phyloP scores from a whole-genome alignment of 2,888 invertebrate genomes.

The Amiota communis region DNA sequence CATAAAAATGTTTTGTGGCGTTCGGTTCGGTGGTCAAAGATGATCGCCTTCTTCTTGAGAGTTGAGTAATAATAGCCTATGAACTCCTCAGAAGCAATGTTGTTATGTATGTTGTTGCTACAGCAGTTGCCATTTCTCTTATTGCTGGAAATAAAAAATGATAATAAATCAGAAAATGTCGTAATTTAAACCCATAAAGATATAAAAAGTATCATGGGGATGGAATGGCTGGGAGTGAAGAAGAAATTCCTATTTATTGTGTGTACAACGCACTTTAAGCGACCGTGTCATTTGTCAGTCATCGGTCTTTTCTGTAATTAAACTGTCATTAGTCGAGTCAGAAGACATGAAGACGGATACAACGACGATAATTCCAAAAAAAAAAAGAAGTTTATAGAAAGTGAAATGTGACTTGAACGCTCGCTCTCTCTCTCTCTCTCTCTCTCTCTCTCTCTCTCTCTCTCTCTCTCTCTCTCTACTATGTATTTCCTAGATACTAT shows the following conservation, averaged over 20 bases:
- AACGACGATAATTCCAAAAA: slow-evolving; percentile 25
- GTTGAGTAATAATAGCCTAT: too few relatives aligned
- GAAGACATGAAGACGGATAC: slow-evolving; percentile 3
- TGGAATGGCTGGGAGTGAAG: not conserved
- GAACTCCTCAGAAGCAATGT: slow-evolving; percentile 7
- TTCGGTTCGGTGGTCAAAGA: not conserved
- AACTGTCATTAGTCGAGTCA: slow-evolving; percentile 55
- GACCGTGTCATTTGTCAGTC: slow-evolving; percentile 13
- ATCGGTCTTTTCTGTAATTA: slow-evolving; percentile 50
- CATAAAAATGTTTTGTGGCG: slow-evolving; percentile 17
- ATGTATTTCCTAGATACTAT: not conserved
- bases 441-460: slow-evolving; percentile 31
- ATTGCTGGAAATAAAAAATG: not conserved
- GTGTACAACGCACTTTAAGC: not conserved
- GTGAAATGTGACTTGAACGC: slow-evolving; percentile 58
- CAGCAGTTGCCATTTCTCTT: slow-evolving; percentile 41
- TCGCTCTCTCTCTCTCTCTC: slow-evolving; percentile 35
- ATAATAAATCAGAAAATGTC: slow-evolving; percentile 11
- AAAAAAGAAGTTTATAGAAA: slow-evolving; percentile 51
- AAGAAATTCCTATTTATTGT: not conserved
- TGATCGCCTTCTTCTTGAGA: slow-evolving; percentile 24
- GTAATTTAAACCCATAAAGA: not conserved
- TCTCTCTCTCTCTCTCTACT: not conserved
- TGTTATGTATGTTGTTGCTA: slow-evolving; percentile 59
- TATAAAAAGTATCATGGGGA: not conserved